Evolutionary conservation across 2,797 vertebrate species (phyloP).

Genomic region (Manis pentadactyla): DNA sequence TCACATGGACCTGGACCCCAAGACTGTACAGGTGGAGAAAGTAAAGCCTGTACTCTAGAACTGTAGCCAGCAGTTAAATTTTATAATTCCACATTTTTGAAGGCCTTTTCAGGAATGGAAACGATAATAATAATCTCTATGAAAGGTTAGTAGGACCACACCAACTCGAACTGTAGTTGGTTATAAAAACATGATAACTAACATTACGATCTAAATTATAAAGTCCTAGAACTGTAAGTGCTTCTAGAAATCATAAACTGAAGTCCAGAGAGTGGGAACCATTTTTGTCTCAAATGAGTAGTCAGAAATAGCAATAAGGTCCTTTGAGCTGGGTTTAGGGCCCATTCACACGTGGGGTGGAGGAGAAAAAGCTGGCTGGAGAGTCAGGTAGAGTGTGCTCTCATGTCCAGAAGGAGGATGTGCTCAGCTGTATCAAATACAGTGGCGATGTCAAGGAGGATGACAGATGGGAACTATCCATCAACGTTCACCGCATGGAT

Average conservation of each 20-base stretch:
- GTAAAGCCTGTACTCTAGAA: background rate
- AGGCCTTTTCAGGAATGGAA: too few species aligned
- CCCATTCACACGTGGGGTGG: background rate
- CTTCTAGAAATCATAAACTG: background rate
- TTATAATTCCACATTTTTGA: too few species aligned
- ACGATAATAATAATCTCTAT: too few species aligned
- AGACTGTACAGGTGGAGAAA: background rate
- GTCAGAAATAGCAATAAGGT: background rate
- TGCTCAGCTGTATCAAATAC: background rate
- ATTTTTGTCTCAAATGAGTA: constrained; percentile 3
- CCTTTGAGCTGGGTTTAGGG: background rate
- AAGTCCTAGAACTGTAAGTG: background rate
- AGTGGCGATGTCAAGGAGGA: background rate
- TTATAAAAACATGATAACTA: too few species aligned
- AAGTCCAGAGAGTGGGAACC: background rate
- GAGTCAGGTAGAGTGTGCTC: background rate
- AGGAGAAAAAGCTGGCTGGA: background rate
- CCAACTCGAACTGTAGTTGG: too few species aligned
- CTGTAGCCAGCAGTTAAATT: background rate
- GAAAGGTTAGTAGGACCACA: too few species aligned
- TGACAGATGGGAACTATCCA: background rate
- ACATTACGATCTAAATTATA: too few species aligned
- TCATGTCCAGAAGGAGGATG: background rate
- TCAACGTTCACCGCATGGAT: background rate
- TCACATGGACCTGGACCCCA: background rate